Conservation (phyloP, 2,113 vertebrate species). For the Scomber japonicus region DNA sequence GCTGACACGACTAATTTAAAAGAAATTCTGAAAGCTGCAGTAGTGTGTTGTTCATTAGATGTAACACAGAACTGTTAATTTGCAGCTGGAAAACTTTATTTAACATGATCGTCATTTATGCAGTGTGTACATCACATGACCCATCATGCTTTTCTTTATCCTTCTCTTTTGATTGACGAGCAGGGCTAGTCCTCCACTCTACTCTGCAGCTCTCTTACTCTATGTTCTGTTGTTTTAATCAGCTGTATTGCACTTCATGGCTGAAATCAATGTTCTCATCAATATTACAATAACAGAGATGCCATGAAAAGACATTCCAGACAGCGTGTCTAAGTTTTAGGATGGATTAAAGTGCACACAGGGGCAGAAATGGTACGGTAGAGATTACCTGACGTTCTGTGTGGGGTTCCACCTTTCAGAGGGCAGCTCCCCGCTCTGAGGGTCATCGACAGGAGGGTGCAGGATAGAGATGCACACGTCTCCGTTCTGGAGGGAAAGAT, state of each 20-base stretch:
- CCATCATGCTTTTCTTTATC: neutral
- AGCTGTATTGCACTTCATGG: neutral
- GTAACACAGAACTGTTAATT: conserved; percentile 16
- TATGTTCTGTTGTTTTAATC: neutral
- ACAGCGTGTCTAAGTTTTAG: neutral
- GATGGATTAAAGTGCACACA: neutral
- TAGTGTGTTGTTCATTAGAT: conserved; percentile 5
- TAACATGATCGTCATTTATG: neutral
- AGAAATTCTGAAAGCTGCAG: conserved; percentile 15
- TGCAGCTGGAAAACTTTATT: neutral
- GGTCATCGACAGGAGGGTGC: conserved; percentile 98
- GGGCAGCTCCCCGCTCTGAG: conserved; percentile 97
- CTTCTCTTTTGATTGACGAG: neutral
- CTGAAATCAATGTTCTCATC: neutral
- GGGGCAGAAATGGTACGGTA: neutral
- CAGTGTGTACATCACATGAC: neutral
- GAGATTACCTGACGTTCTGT: conserved; percentile 96
- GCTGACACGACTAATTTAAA: conserved; percentile 39
- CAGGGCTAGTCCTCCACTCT: neutral
- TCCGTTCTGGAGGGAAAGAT: conserved; percentile 88
- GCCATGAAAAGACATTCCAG: neutral
- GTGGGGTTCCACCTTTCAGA: conserved; percentile 99
- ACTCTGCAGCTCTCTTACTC: neutral
- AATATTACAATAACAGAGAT: neutral
- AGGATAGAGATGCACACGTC: conserved; percentile 99